phyloP scores from a whole-genome alignment of 2,888 invertebrate genomes.

The Cephus rjabovi region DNA sequence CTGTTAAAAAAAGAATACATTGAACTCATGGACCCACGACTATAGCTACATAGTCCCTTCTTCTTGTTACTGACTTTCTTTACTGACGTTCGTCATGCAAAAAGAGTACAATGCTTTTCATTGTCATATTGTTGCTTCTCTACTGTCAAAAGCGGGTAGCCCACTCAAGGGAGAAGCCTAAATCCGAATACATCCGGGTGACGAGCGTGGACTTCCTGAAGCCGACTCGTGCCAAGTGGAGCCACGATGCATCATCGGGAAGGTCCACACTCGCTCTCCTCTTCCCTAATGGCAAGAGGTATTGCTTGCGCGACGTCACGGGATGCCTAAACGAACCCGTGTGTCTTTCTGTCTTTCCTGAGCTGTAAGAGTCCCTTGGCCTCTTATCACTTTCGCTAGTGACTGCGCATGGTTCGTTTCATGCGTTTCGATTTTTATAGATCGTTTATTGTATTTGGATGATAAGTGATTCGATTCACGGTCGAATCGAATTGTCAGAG shows the following conservation, averaged over 20 bases:
- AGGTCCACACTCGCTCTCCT: slow-evolving; percentile 29
- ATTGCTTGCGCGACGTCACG: background rate
- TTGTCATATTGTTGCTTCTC: background rate
- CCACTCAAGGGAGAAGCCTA: background rate
- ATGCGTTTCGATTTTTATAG: background rate
- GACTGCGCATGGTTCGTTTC: background rate
- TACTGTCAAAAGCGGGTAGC: too few species aligned
- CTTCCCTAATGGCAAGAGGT: slow-evolving; percentile 3
- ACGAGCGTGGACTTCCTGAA: slow-evolving; percentile 38
- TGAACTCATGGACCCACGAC: too few species aligned
- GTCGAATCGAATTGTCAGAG: too few species aligned
- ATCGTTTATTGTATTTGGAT: background rate
- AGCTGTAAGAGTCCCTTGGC: background rate
- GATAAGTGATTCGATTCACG: too few species aligned
- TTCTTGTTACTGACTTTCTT: background rate
- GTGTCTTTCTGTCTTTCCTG: background rate
- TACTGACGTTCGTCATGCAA: background rate
- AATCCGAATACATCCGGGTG: slow-evolving; percentile 30
- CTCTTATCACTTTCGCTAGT: background rate
- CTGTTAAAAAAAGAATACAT: too few species aligned
- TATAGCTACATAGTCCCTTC: background rate
- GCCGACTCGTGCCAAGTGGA: slow-evolving; percentile 37
- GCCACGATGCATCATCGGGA: slow-evolving; percentile 37
- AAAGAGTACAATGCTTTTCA: background rate
- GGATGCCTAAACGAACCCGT: background rate